Evolutionary conservation across 1,140 invertebrate genomes (phyloP).

Genomic region (Tribolium castaneum): DNA sequence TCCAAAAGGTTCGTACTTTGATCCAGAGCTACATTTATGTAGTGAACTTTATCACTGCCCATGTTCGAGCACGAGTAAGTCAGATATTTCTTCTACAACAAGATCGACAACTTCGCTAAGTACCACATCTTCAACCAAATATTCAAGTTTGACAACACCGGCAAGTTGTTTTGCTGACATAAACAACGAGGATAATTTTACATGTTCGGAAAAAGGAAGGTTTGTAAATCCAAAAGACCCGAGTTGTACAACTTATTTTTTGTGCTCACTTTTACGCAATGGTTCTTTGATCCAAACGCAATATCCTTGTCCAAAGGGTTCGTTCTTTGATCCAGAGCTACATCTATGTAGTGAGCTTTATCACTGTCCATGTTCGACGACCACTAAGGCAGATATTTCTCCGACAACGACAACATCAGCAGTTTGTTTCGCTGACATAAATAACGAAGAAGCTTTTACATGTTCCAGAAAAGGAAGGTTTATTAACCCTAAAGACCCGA

Average conservation of each 20-base stretch:
- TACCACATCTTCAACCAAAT: no score
- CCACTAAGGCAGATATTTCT: background rate
- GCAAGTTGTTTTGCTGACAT: background rate
- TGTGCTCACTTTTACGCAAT: background rate
- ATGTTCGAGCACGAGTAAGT: background rate
- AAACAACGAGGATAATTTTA: background rate
- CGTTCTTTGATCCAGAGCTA: conserved; percentile 25
- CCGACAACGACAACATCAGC: background rate
- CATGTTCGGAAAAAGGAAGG: background rate
- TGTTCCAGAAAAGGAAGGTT: conserved; percentile 11
- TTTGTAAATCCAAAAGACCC: conserved; percentile 15
- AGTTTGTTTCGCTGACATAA: background rate
- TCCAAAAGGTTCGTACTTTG: conserved; percentile 7
- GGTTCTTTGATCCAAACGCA: background rate
- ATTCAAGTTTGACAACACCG: background rate
- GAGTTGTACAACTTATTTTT: conserved; percentile 24
- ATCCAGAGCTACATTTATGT: background rate
- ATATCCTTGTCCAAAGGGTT: background rate
- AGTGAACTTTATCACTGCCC: background rate
- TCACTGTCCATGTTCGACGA: background rate
- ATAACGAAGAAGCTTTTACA: background rate
- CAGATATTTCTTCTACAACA: background rate
- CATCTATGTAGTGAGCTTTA: background rate
- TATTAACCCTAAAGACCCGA: conserved; percentile 2
- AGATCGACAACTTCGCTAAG: no score